Base-by-base conservation (phyloP, 2,113 vertebrate genomes). In the Puntigrus tetrazona region DNA sequence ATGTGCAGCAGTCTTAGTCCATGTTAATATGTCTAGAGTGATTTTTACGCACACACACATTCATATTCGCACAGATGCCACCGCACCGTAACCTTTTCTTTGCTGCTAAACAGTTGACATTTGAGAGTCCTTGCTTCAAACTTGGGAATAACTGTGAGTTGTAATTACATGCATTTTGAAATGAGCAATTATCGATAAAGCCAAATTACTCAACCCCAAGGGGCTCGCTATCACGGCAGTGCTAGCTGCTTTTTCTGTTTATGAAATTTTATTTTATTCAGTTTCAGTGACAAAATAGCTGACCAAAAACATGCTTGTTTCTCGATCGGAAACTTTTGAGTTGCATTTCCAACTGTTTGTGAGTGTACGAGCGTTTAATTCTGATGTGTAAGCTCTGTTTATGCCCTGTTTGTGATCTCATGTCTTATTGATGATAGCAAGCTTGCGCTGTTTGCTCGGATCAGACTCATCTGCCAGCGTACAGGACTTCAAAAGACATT, bases 401-500 rank as follows among this genome's bases (percentile, higher is more conserved):
- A 85, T 36, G 88, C 43, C 29, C 29, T 88, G 87, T 89, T 91
- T 91, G 91, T 91, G 74, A 88, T 84, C 90, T 94, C 89, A 93
- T 94, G 91, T 85, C 86, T 94, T 93, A 94, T 92, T 94, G 88
- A 93, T 92, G 87, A 87, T 70, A 74, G 89, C 84, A 83, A 86
- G 90, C 87, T 92, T 89, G 87, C 85, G 87, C 86, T 91, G 89
- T 93, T 93, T 92, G 91, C 86, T 91, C 84, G 86, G 83, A 85
- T 88, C 83, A 73, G 61, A 47, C 69, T 89, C 78, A 90, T 91
- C 90, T 91, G 92, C 92, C 89, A 92, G 90, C 91, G 92, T 90
- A 89, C 90, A 91, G 80, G 85, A 88, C 79, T 88, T 91, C 88
- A 88, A 73, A 91, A 87, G 84, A 88, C 81, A 82, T 47, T 85